Percentiles rank a stretch among this genome's conserved stretches.
These are phyloP conservation scores for Microtus ochrogaster DNA, from an alignment of 2,113 vertebrate genomes.

Conservation along the genomic window DNA sequence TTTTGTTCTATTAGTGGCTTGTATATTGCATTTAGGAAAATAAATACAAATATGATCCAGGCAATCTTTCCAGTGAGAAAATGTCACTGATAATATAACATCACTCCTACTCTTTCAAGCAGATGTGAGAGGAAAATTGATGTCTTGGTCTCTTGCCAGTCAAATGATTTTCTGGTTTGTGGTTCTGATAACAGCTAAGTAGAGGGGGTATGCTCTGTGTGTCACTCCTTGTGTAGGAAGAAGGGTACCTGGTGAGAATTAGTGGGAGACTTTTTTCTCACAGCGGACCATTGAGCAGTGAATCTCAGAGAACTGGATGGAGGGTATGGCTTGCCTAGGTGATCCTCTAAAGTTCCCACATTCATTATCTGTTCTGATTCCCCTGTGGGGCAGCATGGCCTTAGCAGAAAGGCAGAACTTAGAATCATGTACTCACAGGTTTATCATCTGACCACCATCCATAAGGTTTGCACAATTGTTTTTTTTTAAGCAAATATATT, in stretches of 20 bases:
- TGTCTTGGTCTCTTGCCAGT: conserved; percentile 53
- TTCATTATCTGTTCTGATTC: background rate
- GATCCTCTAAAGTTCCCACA: background rate
- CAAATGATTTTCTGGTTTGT: conserved; percentile 57
- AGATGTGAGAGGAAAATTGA: conserved; percentile 12
- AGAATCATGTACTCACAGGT: background rate
- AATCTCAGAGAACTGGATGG: background rate
- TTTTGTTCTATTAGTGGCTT: conserved; percentile 88
- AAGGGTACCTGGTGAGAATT: background rate
- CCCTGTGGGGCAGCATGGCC: background rate
- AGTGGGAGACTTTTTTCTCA: background rate
- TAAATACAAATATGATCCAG: conserved; percentile 87
- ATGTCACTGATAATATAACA: conserved; percentile 73
- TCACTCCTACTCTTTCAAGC: conserved; percentile 72
- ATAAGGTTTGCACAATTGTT: background rate
- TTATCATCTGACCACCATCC: background rate
- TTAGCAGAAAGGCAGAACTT: background rate
- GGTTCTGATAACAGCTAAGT: conserved; percentile 54
- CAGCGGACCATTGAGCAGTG: background rate
- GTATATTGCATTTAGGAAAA: conserved; percentile 87
- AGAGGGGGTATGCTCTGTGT: background rate
- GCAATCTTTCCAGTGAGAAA: conserved; percentile 76
- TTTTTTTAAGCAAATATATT: background rate
- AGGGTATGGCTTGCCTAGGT: background rate
- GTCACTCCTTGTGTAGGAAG: background rate